Evolutionary conservation across 2,113 vertebrate genomes (phyloP).

Genomic region (Atherinomorus stipes): DNA sequence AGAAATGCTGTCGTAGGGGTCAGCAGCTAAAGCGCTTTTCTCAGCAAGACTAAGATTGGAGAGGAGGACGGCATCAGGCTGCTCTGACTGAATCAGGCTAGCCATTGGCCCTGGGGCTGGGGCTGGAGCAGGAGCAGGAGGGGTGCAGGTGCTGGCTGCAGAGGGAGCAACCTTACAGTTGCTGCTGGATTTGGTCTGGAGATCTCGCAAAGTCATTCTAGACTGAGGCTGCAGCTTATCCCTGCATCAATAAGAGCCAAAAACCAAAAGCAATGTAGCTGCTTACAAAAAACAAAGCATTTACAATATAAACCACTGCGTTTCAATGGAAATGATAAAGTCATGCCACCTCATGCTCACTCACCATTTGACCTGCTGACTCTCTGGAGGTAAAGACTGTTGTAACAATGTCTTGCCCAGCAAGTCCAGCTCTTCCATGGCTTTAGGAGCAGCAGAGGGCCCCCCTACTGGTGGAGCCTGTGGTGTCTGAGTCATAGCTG

Average conservation of each 20-base stretch:
- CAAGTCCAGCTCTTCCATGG: constrained; percentile 92
- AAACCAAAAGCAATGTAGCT: constrained; percentile 63
- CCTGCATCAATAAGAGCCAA: constrained; percentile 75
- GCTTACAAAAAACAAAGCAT: not conserved
- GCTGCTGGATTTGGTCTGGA: constrained; percentile 86
- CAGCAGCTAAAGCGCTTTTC: constrained; percentile 35
- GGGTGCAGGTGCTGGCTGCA: constrained; percentile 12
- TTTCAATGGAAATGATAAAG: not conserved
- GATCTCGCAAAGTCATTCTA: constrained; percentile 90
- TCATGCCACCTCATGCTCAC: not conserved
- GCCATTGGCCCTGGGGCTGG: constrained; percentile 8
- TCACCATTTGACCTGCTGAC: constrained; percentile 93
- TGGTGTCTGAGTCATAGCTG: constrained; percentile 58
- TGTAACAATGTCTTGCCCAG: constrained; percentile 94
- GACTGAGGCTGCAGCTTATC: constrained; percentile 89
- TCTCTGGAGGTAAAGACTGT: constrained; percentile 93
- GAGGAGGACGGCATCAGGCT: constrained; percentile 64
- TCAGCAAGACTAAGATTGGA: constrained; percentile 57
- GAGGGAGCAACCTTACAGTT: constrained; percentile 52
- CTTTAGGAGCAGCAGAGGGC: constrained; percentile 75
- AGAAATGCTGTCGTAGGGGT: constrained; percentile 81
- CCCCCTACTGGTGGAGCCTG: constrained; percentile 43
- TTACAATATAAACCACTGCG: too few relatives aligned
- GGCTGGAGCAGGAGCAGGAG: not conserved
- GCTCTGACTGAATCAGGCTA: constrained; percentile 62